Percentiles rank a stretch among this genome's conserved stretches.
These are phyloP conservation scores for Xanthorhoe spadicearia DNA, from an alignment of 2,888 invertebrate genomes.

Conservation along the genomic window DNA sequence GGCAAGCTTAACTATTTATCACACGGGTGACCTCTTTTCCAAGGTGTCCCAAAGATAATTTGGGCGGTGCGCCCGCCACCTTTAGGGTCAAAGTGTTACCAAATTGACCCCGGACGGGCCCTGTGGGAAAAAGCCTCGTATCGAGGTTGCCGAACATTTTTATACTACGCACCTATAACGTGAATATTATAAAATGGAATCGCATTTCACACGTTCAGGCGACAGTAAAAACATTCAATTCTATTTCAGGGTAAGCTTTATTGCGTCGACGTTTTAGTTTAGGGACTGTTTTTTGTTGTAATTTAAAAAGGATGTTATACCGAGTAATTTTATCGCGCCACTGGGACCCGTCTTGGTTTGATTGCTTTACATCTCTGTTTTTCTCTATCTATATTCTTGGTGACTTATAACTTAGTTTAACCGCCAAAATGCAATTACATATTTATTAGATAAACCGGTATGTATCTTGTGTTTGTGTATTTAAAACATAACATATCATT, in stretches of 20 bases:
- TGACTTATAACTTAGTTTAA: background rate
- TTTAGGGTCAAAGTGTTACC: slow-evolving; percentile 69
- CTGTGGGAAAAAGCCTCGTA: slow-evolving; percentile 61
- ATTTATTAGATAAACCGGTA: background rate
- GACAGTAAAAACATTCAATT: slow-evolving; percentile 64
- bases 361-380: slow-evolving; percentile 18
- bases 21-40: slow-evolving; percentile 65
- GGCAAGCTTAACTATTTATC: slow-evolving; percentile 68
- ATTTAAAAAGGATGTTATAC: slow-evolving; percentile 36
- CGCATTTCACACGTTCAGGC: slow-evolving; percentile 65
- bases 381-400: background rate
- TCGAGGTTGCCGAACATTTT: slow-evolving; percentile 70
- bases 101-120: slow-evolving; percentile 65
- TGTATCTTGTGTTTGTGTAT: no score
- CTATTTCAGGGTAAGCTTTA: slow-evolving; percentile 60
- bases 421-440: background rate
- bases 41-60: slow-evolving; percentile 72
- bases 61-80: slow-evolving; percentile 60
- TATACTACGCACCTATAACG: slow-evolving; percentile 56
- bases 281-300: slow-evolving; percentile 39
- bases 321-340: slow-evolving; percentile 26
- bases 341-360: slow-evolving; percentile 23
- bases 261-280: slow-evolving; percentile 46
- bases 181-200: slow-evolving; percentile 69
- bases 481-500: background rate